phyloP scores from a whole-genome alignment of 2,888 invertebrate genomes.

The Athalia circularis region DNA sequence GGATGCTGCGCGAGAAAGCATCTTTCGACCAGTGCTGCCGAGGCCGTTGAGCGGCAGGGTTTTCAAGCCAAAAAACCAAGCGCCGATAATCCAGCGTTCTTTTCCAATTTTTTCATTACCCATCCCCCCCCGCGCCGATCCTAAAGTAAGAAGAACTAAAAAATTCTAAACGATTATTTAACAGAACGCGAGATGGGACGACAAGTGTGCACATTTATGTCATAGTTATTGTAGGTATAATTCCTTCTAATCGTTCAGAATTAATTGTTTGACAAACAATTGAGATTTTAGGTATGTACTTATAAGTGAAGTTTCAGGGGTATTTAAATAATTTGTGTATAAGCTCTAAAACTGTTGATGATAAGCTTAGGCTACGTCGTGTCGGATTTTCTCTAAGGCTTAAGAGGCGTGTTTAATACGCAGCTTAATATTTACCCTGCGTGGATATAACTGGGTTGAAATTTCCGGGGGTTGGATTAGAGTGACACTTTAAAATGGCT shows the following conservation, averaged over 20 bases:
- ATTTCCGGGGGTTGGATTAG: not conserved
- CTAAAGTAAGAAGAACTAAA: no score
- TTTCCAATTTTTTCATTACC: not conserved
- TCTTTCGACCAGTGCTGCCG: conserved; percentile 17
- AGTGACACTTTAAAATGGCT: conserved; percentile 39
- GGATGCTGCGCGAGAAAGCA: not conserved
- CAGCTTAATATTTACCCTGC: conserved; percentile 38
- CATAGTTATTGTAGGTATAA: no score
- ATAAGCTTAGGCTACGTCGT: not conserved
- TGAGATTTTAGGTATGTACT: not conserved
- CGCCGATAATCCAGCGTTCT: conserved; percentile 25
- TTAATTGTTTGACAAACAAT: no score
- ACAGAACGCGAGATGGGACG: no score
- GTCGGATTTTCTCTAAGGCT: not conserved
- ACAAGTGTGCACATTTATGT: no score
- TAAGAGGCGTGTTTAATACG: conserved; percentile 28
- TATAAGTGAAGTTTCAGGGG: conserved; percentile 17
- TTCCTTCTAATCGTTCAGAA: no score
- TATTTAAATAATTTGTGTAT: conserved; percentile 26
- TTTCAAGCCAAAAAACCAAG: not conserved
- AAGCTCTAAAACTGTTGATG: conserved; percentile 23
- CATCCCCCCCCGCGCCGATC: no score
- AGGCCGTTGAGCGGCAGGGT: not conserved
- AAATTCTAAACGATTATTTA: no score
- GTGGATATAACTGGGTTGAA: conserved; percentile 8